A percentile compares a stretch with the other conserved stretches of the same genome.
phyloP scores from a whole-genome alignment of 2,888 invertebrate genomes.

The Salticus scenicus region DNA sequence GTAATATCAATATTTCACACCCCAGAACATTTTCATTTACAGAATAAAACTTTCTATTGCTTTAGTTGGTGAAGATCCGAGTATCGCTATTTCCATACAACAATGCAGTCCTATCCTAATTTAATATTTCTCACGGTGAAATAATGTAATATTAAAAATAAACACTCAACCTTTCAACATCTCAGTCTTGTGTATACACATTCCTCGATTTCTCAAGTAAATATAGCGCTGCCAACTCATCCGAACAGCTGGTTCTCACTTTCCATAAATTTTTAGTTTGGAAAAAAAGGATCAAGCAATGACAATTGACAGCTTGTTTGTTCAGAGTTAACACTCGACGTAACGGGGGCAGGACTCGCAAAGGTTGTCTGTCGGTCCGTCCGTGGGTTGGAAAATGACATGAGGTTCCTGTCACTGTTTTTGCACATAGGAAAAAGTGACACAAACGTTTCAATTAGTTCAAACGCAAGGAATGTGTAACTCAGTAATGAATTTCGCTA shows the following conservation, averaged over 20 bases:
- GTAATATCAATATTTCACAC: no score
- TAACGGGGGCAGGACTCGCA: neutral
- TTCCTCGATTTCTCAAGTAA: neutral
- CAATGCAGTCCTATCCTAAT: no score
- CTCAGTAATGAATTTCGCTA: neutral
- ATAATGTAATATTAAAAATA: neutral
- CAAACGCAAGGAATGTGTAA: neutral
- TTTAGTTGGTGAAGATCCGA: no score
- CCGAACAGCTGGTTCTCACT: conserved; percentile 12
- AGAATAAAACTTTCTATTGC: no score
- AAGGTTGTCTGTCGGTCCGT: conserved; percentile 11
- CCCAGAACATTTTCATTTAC: no score
- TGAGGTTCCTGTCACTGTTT: conserved; percentile 29
- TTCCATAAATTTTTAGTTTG: neutral
- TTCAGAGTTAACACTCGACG: conserved; percentile 37
- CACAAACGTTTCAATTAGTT: conserved; percentile 40
- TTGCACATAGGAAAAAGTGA: conserved; percentile 13
- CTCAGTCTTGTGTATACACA: neutral
- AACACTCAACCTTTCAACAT: conserved; percentile 9
- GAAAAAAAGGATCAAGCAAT: conserved; percentile 27
- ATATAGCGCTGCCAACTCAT: conserved; percentile 9
- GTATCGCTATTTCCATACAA: no score
- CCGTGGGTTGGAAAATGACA: conserved; percentile 18
- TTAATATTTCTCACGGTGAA: neutral
- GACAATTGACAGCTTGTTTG: conserved; percentile 49